phyloP scores from a whole-genome alignment of 2,113 vertebrate genomes.

The Brachirus orientalis region DNA sequence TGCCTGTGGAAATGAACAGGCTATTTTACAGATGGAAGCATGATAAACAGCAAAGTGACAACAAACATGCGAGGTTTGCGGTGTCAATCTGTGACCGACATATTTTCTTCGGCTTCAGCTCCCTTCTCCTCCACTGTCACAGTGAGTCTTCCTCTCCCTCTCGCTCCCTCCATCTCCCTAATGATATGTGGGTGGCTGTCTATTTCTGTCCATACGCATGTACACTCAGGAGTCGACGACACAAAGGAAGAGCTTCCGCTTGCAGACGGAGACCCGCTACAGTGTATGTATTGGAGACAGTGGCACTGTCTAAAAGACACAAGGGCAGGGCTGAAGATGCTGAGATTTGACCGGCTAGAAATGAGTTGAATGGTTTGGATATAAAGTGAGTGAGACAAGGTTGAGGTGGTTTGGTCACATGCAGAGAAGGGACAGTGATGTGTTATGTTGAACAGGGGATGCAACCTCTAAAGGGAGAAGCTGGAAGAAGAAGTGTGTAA shows the following conservation, averaged over 20 bases:
- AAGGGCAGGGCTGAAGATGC: too few relatives aligned
- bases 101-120: slow-evolving; percentile 47
- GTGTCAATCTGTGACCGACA: slow-evolving; percentile 57
- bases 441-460: too few relatives aligned
- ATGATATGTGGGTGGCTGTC: slow-evolving; percentile 83
- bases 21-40: neutral
- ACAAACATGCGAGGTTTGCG: neutral
- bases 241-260: slow-evolving; percentile 62
- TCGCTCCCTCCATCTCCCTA: slow-evolving; percentile 75
- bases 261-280: slow-evolving; percentile 56
- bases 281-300: too few relatives aligned
- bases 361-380: too few relatives aligned
- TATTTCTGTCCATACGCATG: slow-evolving; percentile 80
- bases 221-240: slow-evolving; percentile 68
- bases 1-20: slow-evolving; percentile 21
- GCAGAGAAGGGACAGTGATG: too few relatives aligned
- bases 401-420: too few relatives aligned
- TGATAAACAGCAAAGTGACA: neutral
- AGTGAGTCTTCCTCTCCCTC: slow-evolving; percentile 40
- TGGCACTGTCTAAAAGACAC: too few relatives aligned
- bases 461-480: too few relatives aligned
- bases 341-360: too few relatives aligned
- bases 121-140: slow-evolving; percentile 66
- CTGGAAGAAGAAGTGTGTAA: too few relatives aligned
- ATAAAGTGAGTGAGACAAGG: too few relatives aligned